Base-by-base conservation (phyloP, 2,797 vertebrate genomes). In the Acipenser oxyrinchus region DNA sequence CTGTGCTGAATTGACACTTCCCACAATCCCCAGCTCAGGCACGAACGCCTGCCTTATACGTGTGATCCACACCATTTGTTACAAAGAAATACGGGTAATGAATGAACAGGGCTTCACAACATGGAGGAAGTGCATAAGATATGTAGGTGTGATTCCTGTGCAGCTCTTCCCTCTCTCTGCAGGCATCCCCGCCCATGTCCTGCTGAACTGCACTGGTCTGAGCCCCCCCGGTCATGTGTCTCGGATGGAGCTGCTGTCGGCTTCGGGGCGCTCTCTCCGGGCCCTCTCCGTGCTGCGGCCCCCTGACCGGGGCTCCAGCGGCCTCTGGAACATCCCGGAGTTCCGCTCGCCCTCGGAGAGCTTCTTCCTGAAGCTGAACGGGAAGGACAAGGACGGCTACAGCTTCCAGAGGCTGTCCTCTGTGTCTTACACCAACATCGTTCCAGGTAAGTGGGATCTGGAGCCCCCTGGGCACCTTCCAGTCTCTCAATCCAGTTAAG, bases 291-390 rank as follows among this genome's bases (percentile, higher is more conserved):
- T 74, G 0, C 81, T 74, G 61, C 69, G 86, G 55, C 83, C 94
- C 68, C 72, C 83, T 60, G 92, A 90, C 62, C 71, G 68, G 7
- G 93, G 92, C 52, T 74, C 66, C 0, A 83, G 86, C 5, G 92
- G 87, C 57, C 79, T 97, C 68, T 98, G 96, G 96, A 82, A 78
- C 10, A 86, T 90, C 11, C 92, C 94, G 0, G 86, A 87, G 0
- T 90, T 96, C 71, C 88, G 63, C 0, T 87, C 87, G 0, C 95
- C 96, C 12, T 74, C 75, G 0, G 92, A 94, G 52, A 93, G 91
- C 72, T 97, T 97, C 80, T 93, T 94, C 73, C 87, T 98, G 77
- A 94, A 90, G 79, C 89, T 92, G 70, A 93, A 83, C 2, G 96
- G 96, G 1, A 82, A 89, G 73, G 95, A 97, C 0, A 75, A 77